These are phyloP conservation scores for Agelaius tricolor DNA, from an alignment of 2,113 vertebrate species.

Conservation along the genomic window DNA sequence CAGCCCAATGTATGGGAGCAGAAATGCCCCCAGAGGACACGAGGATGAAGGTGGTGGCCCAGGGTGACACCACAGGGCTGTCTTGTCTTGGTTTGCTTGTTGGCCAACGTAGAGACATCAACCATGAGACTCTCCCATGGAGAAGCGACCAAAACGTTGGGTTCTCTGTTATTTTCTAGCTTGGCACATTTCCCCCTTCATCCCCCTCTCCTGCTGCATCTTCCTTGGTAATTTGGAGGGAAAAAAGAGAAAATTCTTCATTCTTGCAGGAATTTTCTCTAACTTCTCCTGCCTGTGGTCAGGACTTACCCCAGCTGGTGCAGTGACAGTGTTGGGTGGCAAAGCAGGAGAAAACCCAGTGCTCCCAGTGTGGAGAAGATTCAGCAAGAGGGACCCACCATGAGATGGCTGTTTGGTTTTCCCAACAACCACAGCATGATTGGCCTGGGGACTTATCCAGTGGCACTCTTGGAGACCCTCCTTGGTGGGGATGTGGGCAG, in stretches of 20 bases:
- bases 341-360: fast-evolving
- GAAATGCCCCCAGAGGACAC: fast-evolving
- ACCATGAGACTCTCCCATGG: background rate
- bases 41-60: background rate
- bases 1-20: fast-evolving
- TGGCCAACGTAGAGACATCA: fast-evolving
- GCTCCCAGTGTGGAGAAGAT: background rate
- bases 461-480: background rate
- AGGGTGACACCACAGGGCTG: fast-evolving
- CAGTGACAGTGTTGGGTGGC: background rate
- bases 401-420: background rate
- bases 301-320: background rate
- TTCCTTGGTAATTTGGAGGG: background rate
- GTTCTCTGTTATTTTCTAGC: background rate
- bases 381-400: background rate
- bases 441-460: fast-evolving
- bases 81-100: background rate
- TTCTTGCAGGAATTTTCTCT: background rate
- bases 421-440: fast-evolving
- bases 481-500: background rate
- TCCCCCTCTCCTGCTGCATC: background rate
- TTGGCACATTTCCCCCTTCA: background rate
- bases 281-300: background rate
- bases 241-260: background rate
- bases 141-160: fast-evolving